Percentiles rank a stretch among this genome's conserved stretches.
These are phyloP conservation scores for Pan troglodytes DNA, from an alignment of 2,113 vertebrate species.

Conservation along the genomic window NHGRI_mPanTro3-v2.1_pri NC_072402.2:157540501-157541000, in stretches of 20 bases:
- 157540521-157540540: conserved; percentile 20
- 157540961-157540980: background rate
- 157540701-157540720: background rate
- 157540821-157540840: background rate
- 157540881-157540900: background rate
- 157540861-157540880: background rate
- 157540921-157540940: background rate
- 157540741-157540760: background rate
- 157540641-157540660: background rate
- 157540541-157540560: background rate
- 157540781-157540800: background rate
- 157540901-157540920: background rate
- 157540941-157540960: background rate
- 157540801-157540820: background rate
- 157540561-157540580: background rate
- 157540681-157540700: background rate
- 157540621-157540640: background rate
- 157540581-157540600: background rate
- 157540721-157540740: background rate
- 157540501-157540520: background rate
- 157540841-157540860: background rate
- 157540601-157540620: background rate
- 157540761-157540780: background rate
- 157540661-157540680: background rate
- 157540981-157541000: background rate